Conservation (phyloP, 1,140 invertebrate species). For the Halesus radiatus region DNA sequence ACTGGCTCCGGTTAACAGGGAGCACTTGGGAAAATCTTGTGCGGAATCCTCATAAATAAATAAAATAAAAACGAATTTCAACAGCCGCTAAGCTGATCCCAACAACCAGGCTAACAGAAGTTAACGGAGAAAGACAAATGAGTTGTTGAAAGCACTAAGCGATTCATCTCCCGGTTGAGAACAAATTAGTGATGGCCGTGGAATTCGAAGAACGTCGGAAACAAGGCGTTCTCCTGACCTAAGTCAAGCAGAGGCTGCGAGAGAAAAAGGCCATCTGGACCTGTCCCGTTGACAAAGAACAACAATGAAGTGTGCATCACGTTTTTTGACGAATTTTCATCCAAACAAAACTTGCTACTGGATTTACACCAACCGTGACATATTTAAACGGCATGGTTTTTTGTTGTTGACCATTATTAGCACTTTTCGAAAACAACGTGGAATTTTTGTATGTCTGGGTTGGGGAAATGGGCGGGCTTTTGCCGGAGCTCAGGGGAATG, state of each 20-base stretch:
- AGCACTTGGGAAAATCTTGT: too few relatives aligned
- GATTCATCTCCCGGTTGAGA: not conserved
- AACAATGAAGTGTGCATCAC: not conserved
- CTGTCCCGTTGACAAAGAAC: not conserved
- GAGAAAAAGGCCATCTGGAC: not conserved
- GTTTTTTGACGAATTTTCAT: not conserved
- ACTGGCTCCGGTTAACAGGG: too few relatives aligned
- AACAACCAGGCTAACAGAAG: too few relatives aligned
- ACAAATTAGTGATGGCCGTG: constrained; percentile 1
- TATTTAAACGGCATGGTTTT: too few relatives aligned
- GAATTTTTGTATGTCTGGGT: too few relatives aligned
- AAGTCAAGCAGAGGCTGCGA: not conserved
- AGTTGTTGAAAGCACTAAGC: not conserved
- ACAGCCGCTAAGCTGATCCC: too few relatives aligned
- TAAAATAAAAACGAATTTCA: too few relatives aligned
- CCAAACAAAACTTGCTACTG: not conserved
- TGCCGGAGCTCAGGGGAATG: too few relatives aligned
- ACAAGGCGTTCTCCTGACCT: not conserved
- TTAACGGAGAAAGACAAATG: not conserved
- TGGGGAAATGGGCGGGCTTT: too few relatives aligned
- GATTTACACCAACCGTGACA: not conserved
- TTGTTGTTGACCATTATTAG: too few relatives aligned
- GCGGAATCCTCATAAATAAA: too few relatives aligned
- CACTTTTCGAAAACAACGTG: too few relatives aligned
- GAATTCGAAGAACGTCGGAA: not conserved